Percentiles rank a stretch among this genome's conserved stretches.
These are phyloP conservation scores for Trachelus stipa DNA, from an alignment of 2,888 invertebrate species.

Conservation along the genomic window DNA sequence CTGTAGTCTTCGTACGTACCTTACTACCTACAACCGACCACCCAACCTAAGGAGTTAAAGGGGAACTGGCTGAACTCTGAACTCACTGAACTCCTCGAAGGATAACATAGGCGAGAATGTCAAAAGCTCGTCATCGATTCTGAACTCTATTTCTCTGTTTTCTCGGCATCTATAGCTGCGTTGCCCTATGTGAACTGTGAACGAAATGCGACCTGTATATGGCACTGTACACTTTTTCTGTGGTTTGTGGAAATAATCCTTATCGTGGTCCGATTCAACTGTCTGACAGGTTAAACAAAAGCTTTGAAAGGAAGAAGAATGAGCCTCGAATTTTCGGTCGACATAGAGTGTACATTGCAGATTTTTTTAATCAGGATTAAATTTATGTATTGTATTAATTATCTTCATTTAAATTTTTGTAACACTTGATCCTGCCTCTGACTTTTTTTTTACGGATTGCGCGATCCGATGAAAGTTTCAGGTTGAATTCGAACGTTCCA, in stretches of 20 bases:
- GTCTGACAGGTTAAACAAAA: neutral
- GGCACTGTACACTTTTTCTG: neutral
- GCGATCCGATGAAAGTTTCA: neutral
- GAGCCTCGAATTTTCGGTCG: neutral
- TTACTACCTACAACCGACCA: conserved; percentile 16
- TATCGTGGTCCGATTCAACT: neutral
- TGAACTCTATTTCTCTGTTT: neutral
- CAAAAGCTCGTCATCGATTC: neutral
- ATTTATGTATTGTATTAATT: neutral
- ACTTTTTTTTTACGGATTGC: no score
- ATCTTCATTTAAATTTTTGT: neutral
- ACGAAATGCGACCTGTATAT: neutral
- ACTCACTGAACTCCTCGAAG: neutral
- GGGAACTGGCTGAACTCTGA: conserved; percentile 16
- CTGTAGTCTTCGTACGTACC: conserved; percentile 13
- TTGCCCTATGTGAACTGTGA: neutral
- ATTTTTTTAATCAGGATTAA: neutral
- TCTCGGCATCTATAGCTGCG: no score
- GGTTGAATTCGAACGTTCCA: neutral
- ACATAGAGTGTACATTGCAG: neutral
- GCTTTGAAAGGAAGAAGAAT: neutral
- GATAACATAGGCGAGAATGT: neutral
- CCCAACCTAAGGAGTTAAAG: conserved; percentile 21
- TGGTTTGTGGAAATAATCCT: neutral
- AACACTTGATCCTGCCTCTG: neutral